Evolutionary conservation across 2,113 vertebrate species (phyloP).

Genomic region (Tringa solitaria): DNA sequence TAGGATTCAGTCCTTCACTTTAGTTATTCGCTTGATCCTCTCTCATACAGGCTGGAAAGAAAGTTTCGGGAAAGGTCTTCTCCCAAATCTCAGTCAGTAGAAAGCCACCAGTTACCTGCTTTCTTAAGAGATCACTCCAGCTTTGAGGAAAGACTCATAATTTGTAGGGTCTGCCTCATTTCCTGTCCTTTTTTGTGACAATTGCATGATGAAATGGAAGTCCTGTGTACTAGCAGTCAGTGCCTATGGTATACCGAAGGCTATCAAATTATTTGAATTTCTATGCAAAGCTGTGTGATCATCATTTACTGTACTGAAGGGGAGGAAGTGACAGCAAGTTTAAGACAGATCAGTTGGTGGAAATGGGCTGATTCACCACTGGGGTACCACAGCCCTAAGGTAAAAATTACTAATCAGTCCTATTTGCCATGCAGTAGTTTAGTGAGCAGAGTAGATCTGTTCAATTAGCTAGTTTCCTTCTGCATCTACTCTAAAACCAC

Average conservation of each 20-base stretch:
- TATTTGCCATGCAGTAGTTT: background rate
- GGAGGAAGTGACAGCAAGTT: background rate
- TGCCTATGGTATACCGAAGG: background rate
- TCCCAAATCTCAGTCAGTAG: background rate
- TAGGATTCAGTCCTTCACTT: background rate
- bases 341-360: background rate
- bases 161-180: background rate
- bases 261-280: background rate
- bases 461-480: background rate
- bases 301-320: background rate
- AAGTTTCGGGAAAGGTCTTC: background rate
- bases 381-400: background rate
- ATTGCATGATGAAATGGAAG: background rate
- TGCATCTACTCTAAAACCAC: background rate
- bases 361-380: background rate
- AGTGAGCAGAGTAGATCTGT: background rate
- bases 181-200: background rate
- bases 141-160: background rate
- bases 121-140: background rate
- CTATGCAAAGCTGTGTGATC: background rate
- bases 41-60: background rate
- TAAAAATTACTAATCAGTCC: background rate
- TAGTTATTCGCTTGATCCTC: background rate
- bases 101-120: background rate
- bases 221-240: background rate